These are phyloP conservation scores for Colinus virginianus DNA, from an alignment of 2,113 vertebrate species.

Conservation along the genomic window DNA sequence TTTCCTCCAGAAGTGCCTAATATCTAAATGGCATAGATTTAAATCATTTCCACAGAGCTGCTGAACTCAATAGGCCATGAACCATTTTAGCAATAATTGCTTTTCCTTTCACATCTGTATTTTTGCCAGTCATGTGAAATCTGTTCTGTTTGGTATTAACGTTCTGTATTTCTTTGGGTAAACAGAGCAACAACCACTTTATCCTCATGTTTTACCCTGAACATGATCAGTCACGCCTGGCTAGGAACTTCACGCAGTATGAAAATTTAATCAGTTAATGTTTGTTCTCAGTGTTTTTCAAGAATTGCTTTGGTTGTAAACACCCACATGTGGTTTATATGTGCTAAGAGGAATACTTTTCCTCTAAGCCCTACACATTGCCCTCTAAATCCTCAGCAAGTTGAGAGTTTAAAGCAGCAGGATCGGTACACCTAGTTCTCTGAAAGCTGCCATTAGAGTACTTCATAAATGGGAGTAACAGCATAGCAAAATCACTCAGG, in stretches of 20 bases:
- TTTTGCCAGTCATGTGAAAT: constrained; percentile 16
- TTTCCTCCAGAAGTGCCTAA: constrained; percentile 38
- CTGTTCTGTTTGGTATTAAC: neutral
- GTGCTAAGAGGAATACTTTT: constrained; percentile 26
- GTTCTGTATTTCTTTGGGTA: neutral
- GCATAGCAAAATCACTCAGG: neutral
- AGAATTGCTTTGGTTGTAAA: constrained; percentile 14
- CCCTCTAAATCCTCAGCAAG: constrained; percentile 1
- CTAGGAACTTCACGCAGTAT: neutral
- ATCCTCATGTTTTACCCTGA: constrained; percentile 13
- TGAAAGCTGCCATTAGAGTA: constrained; percentile 13
- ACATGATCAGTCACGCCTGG: accelerated
- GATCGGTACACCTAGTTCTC: neutral
- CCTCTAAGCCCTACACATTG: neutral
- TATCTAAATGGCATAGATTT: constrained; percentile 43
- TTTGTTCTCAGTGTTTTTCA: neutral
- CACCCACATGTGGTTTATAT: neutral
- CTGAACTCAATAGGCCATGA: neutral
- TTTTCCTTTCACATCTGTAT: constrained; percentile 3
- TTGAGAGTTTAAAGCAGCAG: constrained; percentile 28
- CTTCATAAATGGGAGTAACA: neutral
- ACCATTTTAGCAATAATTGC: neutral
- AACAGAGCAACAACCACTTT: neutral
- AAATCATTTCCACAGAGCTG: neutral
- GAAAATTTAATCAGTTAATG: constrained; percentile 50